Conservation (phyloP, 2,113 vertebrate species). For the Cochlearius cochlearius region DNA sequence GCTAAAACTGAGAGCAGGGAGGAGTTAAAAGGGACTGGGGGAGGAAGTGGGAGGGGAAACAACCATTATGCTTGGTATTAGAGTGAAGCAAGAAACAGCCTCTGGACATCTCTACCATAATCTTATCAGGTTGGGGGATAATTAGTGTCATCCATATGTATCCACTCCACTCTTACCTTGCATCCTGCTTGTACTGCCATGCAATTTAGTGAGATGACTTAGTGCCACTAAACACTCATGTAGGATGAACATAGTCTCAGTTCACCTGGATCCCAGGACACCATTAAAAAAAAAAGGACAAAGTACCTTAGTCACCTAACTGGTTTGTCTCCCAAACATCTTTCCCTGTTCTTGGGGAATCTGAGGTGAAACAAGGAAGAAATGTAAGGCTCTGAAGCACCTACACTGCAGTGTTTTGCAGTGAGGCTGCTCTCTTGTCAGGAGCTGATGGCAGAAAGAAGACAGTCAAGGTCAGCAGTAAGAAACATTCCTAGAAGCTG, state of each 20-base stretch:
- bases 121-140: not conserved
- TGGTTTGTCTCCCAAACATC: not conserved
- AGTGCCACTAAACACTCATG: not conserved
- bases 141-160: not conserved
- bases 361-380: not conserved
- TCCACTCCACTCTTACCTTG: not conserved
- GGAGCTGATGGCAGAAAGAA: not conserved
- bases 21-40: not conserved
- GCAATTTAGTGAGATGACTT: not conserved
- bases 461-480: slow-evolving; percentile 14
- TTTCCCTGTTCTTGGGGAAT: not conserved
- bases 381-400: not conserved
- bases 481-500: not conserved
- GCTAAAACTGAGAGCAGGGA: slow-evolving; percentile 8
- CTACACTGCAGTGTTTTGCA: not conserved
- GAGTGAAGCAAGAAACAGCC: not conserved
- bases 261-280: not conserved
- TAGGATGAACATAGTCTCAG: not conserved
- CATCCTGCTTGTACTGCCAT: not conserved
- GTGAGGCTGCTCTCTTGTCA: not conserved
- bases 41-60: not conserved
- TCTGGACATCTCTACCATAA: not conserved
- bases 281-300: not conserved
- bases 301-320: not conserved
- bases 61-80: not conserved